Base-by-base conservation (phyloP, 2,797 vertebrate species). In the Rhyacichthys aspro region DNA sequence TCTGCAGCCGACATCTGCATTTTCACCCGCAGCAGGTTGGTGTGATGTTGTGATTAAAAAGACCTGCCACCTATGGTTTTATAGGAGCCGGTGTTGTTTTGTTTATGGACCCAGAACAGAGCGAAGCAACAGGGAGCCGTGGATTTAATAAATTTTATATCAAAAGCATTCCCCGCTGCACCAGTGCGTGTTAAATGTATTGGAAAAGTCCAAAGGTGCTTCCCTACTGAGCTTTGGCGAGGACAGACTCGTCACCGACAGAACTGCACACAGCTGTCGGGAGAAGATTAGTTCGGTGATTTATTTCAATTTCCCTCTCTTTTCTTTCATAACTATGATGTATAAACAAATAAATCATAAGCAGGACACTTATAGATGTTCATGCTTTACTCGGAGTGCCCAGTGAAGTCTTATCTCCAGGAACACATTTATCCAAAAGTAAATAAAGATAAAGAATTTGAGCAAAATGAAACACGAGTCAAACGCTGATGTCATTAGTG, bases 51-150 rank as follows among this genome's bases (percentile, higher is more conserved):
- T 28, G 2, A 23, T 2, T 23, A 23, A 23, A 14, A 16, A 32
- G 17, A 45, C 39, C 49, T 53, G 16, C 70, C 54, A 10, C 11
- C 16, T 9, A 3, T 43, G n/a, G 15, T 38, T 54, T 73, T 49
- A 60, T 38, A 54, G 14, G 28, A 43, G 39, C 17, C 44, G 43
- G 56, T 18, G 2, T 16, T 5, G 11, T 60, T 57, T 11, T 50
- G 19, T 19, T 48, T 43, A 43, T 43, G 16, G 53, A 5, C 34
- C 16, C 41, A 36, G 36, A 44, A 19, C 43, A 64, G 45, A 23
- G 1, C 42, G 14, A 12, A 47, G 14, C 19, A 44, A 12, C 41
- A 8, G 32, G 18, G 39, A 63, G 39, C 52, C 16, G 33, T 33
- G n/a, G 17, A 10, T 60, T 60, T 56, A 2, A 45, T 56, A 52